Base-by-base conservation (phyloP, 64 coral and sea anemone species). In the Pocillopora damicornis region DNA sequence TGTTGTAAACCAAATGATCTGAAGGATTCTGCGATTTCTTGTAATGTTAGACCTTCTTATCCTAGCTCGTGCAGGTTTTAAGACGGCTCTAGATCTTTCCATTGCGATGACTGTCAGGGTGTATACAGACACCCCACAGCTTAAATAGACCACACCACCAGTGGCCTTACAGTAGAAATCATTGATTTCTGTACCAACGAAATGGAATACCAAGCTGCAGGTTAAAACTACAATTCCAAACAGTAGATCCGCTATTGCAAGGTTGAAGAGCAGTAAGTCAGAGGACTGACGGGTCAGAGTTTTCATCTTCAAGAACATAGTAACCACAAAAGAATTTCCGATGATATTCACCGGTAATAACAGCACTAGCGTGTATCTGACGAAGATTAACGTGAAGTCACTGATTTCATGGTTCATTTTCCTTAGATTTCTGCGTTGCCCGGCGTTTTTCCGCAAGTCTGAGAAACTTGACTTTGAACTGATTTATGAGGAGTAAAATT, bases 191-290 rank as follows among this genome's bases (percentile, higher is more conserved):
- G 74, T n/a, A 51, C 63, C 61, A 13, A 76, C 36, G 4, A 86
- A 20, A 7, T 86, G 75, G 15, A 77, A 77, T 11, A 76, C 57
- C 34, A 86, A 11, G 13, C 57, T 57, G 64, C 75, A 86, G 58
- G 79, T 71, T 2, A 66, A 66, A 26, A 91, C 89, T 20, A 85
- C 83, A 35, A 67, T 26, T 23, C 89, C 89, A 66, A 91, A 76
- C 65, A 83, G 78, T 18, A 91, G 77, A 60, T 91, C 89, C 18
- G 89, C 89, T 58, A 64, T 77, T 23, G 89, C 89, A 15, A 91
- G 89, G 63, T 91, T 91, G 16, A 78, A 60, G 61, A 91, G 81
- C 38, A 91, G 59, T 1, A 60, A 13, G 38, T 78, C 84, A 57
- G 85, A 75, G 13, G 75, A 87, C 26, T 75, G 72, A 17, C 23